These are phyloP conservation scores for Malurus elegans DNA, from an alignment of 2,113 vertebrate species.

Conservation along the genomic window DNA sequence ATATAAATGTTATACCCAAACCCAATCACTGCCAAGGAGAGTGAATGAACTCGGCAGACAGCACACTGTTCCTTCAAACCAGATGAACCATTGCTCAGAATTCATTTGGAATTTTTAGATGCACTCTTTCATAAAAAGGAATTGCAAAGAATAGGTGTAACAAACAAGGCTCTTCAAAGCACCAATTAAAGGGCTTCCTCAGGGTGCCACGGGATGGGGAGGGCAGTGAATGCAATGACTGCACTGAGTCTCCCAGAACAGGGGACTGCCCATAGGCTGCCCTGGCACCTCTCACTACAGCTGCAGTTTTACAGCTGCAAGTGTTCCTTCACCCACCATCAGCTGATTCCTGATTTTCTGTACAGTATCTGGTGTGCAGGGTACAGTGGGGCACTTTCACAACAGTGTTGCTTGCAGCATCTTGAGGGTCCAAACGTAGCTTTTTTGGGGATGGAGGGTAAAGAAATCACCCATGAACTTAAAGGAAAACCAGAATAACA, in stretches of 20 bases:
- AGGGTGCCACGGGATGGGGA: fast-evolving
- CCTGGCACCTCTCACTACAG: not conserved
- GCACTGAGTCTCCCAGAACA: not conserved
- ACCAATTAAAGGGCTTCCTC: not conserved
- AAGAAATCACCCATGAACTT: not conserved
- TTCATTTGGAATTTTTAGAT: not conserved
- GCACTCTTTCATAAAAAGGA: not conserved
- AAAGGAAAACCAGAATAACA: not conserved
- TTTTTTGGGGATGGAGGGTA: not conserved
- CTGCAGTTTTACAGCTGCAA: not conserved
- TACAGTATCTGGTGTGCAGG: not conserved
- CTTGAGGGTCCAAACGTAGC: not conserved
- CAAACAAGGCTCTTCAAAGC: not conserved
- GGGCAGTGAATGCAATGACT: not conserved
- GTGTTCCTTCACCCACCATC: not conserved
- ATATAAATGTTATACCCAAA: constrained; percentile 43
- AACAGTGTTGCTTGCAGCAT: not conserved
- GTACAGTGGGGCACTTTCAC: not conserved
- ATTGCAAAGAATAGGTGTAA: not conserved
- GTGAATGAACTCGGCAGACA: not conserved
- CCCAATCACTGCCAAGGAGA: not conserved
- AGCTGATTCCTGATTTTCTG: not conserved
- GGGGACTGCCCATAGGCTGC: not conserved
- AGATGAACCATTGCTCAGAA: not conserved
- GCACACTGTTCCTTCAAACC: not conserved